phyloP scores from a whole-genome alignment of 2,888 invertebrate genomes.

The Ommatoiulus sabulosus region DNA sequence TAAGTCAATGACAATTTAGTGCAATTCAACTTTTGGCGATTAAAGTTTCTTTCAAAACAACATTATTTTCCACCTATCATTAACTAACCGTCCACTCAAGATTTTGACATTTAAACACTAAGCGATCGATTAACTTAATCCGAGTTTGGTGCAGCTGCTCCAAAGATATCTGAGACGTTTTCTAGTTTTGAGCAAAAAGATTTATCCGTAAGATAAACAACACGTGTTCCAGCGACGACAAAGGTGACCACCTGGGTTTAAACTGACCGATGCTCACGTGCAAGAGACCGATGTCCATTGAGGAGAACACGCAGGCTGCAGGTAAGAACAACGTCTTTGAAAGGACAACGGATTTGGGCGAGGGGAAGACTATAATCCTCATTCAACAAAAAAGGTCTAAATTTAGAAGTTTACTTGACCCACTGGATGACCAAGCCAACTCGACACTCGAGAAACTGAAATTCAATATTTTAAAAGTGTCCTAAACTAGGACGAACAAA shows the following conservation, averaged over 20 bases:
- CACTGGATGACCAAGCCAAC: background rate
- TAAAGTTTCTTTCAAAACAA: too few relatives aligned
- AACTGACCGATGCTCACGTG: conserved; percentile 8
- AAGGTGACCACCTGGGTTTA: background rate
- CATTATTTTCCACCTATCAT: too few relatives aligned
- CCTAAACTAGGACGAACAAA: background rate
- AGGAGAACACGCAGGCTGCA: background rate
- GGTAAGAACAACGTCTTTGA: background rate
- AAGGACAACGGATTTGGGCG: background rate
- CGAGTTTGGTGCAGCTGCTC: background rate
- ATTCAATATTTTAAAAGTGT: background rate
- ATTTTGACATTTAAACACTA: background rate
- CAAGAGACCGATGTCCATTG: background rate
- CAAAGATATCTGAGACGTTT: background rate
- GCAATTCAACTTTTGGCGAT: too few relatives aligned
- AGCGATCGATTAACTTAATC: background rate
- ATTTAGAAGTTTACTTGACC: background rate
- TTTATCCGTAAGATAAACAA: background rate
- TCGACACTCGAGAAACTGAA: background rate
- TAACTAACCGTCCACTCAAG: too few relatives aligned
- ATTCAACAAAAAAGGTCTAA: background rate
- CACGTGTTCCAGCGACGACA: background rate
- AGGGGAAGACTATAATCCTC: background rate
- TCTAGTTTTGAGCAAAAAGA: background rate
- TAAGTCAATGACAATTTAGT: too few relatives aligned